A percentile compares a stretch with the other conserved stretches of the same genome.
Conservation (phyloP, 2,797 vertebrate genomes). For the Pelochelys cantorii region DNA sequence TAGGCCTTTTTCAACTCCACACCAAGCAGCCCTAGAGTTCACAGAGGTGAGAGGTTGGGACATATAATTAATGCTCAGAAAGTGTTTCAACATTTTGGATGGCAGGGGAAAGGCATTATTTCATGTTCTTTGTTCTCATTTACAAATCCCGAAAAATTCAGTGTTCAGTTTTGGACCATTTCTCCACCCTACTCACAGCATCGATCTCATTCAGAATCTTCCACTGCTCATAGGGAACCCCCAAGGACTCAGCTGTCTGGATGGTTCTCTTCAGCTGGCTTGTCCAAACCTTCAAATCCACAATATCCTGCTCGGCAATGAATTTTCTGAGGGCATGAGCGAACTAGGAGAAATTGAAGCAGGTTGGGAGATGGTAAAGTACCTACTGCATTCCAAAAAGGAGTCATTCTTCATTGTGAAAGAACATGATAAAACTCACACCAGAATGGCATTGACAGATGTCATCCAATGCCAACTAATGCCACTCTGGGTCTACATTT, state of each 20-base stretch:
- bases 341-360: constrained; percentile 81
- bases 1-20: fast-evolving
- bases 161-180: background rate
- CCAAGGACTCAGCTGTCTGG: constrained; percentile 93
- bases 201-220: constrained; percentile 98
- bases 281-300: constrained; percentile 96
- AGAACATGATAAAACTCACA: background rate
- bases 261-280: constrained; percentile 97
- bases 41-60: fast-evolving
- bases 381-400: background rate
- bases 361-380: background rate
- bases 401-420: background rate
- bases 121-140: fast-evolving
- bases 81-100: background rate
- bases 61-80: fast-evolving
- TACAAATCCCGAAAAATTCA: fast-evolving
- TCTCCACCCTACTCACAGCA: constrained; percentile 86
- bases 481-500: background rate
- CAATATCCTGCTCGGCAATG: constrained; percentile 91
- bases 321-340: constrained; percentile 87
- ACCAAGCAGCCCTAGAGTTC: background rate
- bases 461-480: background rate
- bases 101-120: fast-evolving
- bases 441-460: background rate
- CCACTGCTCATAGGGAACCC: constrained; percentile 96